Percentiles rank a stretch among this genome's conserved stretches.
Conservation (phyloP, 1,140 invertebrate species). For the Bombus balteatus region DNA sequence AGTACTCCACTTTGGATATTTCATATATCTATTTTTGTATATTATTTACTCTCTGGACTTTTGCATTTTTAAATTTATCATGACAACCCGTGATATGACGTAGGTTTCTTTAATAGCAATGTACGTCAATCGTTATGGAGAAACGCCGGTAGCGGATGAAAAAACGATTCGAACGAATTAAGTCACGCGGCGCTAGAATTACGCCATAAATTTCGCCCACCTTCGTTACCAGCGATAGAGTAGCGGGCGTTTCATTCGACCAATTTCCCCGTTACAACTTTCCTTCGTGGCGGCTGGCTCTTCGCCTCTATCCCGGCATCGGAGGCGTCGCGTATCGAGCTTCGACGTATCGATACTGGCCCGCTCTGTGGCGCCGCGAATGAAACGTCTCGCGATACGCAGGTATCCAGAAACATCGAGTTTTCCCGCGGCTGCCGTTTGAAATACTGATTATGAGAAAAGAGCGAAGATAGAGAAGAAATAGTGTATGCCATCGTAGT, state of each 20-base stretch:
- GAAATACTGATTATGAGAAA: not conserved
- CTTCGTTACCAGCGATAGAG: constrained; percentile 27
- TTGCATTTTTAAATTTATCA: not conserved
- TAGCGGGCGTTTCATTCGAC: constrained; percentile 45
- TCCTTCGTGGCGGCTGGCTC: constrained; percentile 54
- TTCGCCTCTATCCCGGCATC: constrained; percentile 49
- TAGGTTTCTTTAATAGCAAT: constrained; percentile 1
- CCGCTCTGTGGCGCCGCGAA: not conserved
- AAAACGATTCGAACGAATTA: not conserved
- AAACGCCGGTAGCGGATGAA: not conserved
- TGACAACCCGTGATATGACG: not conserved
- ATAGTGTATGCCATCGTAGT: not conserved
- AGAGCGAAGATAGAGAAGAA: not conserved
- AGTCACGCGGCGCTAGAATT: constrained; percentile 53
- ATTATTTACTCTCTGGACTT: not conserved
- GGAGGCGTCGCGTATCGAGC: constrained; percentile 35
- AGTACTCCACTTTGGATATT: too few species aligned
- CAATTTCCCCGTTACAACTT: constrained; percentile 71
- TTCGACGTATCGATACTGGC: constrained; percentile 28
- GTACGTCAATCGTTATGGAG: not conserved
- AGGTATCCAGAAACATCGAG: not conserved
- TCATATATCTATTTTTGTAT: too few species aligned
- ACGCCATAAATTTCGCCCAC: constrained; percentile 62
- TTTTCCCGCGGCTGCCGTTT: not conserved
- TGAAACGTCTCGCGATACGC: not conserved